Percentiles rank a stretch among this genome's conserved stretches.
Evolutionary conservation across 2,113 vertebrate species (phyloP).

Genomic region (rat (Rattus norvegicus)): DNA sequence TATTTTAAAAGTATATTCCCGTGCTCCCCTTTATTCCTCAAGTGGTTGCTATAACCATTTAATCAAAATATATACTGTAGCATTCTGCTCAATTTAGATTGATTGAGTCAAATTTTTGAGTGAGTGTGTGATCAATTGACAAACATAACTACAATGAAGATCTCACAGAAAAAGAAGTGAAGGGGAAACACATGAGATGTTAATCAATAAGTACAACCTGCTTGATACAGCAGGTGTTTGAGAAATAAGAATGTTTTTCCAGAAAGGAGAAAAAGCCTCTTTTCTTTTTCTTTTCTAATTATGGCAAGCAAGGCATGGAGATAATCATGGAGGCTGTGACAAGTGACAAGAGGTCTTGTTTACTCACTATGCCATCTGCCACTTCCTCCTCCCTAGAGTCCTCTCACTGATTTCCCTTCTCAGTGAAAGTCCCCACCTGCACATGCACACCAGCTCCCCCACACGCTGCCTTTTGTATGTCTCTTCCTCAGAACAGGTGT

Average conservation of each 20-base stretch:
- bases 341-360: constrained; percentile 60
- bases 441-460: not conserved
- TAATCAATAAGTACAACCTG: constrained; percentile 50
- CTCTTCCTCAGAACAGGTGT: constrained; percentile 51
- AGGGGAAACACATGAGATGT: constrained; percentile 21
- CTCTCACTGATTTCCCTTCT: constrained; percentile 25
- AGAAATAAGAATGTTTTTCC: constrained; percentile 31
- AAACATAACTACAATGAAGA: constrained; percentile 47
- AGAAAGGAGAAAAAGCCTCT: constrained; percentile 28
- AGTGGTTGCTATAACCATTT: constrained; percentile 52
- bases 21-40: constrained; percentile 59
- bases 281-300: constrained; percentile 64
- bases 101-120: constrained; percentile 32
- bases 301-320: constrained; percentile 47
- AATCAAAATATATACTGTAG: constrained; percentile 56
- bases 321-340: constrained; percentile 58
- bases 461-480: not conserved
- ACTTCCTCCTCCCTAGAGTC: constrained; percentile 33
- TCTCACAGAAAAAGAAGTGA: constrained; percentile 25
- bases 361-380: constrained; percentile 67
- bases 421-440: constrained; percentile 53
- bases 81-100: constrained; percentile 49
- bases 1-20: constrained; percentile 37
- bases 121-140: constrained; percentile 48
- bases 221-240: not conserved